Percentiles rank a stretch among this genome's conserved stretches.
phyloP scores from a whole-genome alignment of 2,113 vertebrate genomes.

The Rattus rattus region DNA sequence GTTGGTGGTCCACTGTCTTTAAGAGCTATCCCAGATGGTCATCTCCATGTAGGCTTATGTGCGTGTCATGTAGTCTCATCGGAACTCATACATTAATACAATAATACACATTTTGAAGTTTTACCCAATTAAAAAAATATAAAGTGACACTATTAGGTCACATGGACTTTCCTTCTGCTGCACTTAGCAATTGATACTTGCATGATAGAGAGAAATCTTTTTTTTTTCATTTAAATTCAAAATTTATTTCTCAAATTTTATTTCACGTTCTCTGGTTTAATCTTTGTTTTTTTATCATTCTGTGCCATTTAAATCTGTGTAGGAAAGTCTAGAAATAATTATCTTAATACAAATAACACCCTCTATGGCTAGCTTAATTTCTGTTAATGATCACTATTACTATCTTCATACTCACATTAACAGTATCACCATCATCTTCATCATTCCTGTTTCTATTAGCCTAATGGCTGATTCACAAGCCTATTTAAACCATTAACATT shows the following conservation, averaged over 20 bases:
- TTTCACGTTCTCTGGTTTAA: neutral
- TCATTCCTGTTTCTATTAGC: neutral
- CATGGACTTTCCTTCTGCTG: neutral
- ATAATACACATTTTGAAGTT: neutral
- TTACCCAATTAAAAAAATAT: neutral
- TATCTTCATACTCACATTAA: neutral
- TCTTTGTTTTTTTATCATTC: slow-evolving; percentile 12
- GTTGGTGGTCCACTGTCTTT: neutral
- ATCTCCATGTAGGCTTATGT: neutral
- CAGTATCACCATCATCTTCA: neutral
- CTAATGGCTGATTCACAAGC: neutral
- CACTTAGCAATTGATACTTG: neutral
- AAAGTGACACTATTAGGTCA: neutral
- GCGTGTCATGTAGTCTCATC: neutral
- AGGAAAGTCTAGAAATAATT: neutral
- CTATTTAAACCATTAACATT: slow-evolving; percentile 29
- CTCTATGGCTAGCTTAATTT: neutral
- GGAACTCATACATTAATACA: neutral
- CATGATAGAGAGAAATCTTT: neutral
- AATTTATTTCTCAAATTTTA: neutral
- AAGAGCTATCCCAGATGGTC: neutral
- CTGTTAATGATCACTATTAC: neutral
- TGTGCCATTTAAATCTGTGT: neutral
- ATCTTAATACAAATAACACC: slow-evolving; percentile 11
- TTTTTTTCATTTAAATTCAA: neutral